Conservation (phyloP, 2,113 vertebrate genomes). For the Aviceda subcristata region DNA sequence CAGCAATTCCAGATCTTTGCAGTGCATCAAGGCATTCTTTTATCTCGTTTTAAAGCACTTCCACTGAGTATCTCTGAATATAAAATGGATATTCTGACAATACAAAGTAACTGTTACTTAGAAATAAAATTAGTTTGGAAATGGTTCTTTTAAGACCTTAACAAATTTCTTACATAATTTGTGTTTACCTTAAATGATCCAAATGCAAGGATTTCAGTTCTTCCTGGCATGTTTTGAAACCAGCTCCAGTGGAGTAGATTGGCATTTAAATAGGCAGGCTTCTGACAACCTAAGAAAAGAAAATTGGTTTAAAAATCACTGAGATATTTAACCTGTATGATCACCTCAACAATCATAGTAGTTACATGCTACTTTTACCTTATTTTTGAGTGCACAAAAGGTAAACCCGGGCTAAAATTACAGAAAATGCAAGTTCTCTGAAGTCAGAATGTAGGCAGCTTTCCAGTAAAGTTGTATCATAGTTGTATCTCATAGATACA, state of each 20-base stretch:
- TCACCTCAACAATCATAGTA: not conserved
- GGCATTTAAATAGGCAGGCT: not conserved
- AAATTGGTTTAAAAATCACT: not conserved
- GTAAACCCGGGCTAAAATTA: not conserved
- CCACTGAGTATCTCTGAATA: not conserved
- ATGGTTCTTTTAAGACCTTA: not conserved
- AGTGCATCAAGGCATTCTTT: not conserved
- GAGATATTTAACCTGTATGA: not conserved
- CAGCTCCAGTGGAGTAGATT: not conserved
- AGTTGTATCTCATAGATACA: not conserved
- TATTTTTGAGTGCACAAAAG: not conserved
- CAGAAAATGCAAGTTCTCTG: not conserved
- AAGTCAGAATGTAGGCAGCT: not conserved
- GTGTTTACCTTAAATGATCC: not conserved
- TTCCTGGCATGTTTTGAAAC: not conserved
- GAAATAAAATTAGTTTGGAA: not conserved
- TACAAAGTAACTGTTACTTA: not conserved
- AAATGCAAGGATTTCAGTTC: not conserved
- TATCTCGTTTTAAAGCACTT: not conserved
- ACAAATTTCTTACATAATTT: not conserved
- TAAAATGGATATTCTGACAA: not conserved
- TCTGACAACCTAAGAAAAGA: not conserved
- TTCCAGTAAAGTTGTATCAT: not conserved
- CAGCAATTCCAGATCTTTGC: not conserved
- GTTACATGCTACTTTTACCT: not conserved